phyloP scores from a whole-genome alignment of 1,140 invertebrate genomes.

The Zelostemma sp. region DNA sequence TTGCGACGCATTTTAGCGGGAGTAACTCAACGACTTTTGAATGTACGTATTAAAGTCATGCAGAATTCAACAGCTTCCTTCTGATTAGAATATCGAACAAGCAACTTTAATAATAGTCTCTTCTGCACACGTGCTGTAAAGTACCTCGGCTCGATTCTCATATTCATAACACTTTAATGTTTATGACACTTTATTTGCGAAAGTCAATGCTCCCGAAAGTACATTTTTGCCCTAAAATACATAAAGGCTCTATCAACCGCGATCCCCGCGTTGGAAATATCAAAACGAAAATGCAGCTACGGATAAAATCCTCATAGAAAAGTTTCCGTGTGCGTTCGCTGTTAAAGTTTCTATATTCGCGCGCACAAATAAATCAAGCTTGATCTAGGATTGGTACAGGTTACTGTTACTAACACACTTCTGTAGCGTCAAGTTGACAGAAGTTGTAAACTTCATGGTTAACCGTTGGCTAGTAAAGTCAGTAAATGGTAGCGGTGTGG shows the following conservation, averaged over 20 bases:
- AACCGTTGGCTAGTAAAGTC: conserved; percentile 55
- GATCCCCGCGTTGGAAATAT: neutral
- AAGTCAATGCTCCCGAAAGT: neutral
- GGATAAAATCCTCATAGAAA: neutral
- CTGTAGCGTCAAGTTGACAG: conserved; percentile 40
- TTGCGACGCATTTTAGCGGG: too few species aligned
- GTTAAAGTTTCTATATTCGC: neutral
- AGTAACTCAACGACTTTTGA: too few species aligned
- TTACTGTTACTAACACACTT: conserved; percentile 1
- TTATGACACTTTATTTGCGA: neutral
- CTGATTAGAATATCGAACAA: conserved; percentile 6
- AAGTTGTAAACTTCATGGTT: conserved; percentile 65
- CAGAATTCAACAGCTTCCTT: conserved; percentile 5
- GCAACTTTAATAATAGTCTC: neutral
- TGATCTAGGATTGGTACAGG: neutral
- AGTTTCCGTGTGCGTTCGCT: neutral
- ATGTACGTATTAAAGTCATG: neutral
- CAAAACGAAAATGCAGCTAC: neutral
- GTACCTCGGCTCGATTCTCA: neutral
- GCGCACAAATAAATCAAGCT: neutral
- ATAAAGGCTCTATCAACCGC: neutral
- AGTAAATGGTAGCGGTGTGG: conserved; percentile 55
- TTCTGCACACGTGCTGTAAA: neutral
- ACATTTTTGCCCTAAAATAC: too few species aligned
- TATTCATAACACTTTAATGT: neutral